Evolutionary conservation across 2,888 invertebrate genomes (phyloP).

Genomic region (Eurois occulta): DNA sequence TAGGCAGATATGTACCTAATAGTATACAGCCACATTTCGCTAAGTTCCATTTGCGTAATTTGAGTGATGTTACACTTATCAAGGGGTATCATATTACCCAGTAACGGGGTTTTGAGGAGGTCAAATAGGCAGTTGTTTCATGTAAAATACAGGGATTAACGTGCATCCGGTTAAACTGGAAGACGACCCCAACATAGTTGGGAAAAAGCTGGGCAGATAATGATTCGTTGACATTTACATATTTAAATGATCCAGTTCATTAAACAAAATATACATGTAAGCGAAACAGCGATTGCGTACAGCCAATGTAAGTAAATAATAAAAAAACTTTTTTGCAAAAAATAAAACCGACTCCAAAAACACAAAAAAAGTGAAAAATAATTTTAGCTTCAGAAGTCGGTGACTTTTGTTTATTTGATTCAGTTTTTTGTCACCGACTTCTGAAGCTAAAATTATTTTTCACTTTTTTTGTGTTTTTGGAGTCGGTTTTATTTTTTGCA

Average conservation of each 20-base stretch:
- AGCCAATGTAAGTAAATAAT: too few species aligned
- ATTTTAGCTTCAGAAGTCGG: too few species aligned
- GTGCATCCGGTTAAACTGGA: not conserved
- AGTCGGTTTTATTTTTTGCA: too few species aligned
- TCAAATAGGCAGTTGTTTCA: not conserved
- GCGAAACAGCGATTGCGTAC: conserved; percentile 13
- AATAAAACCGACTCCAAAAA: too few species aligned
- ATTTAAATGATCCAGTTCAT: not conserved
- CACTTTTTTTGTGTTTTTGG: too few species aligned
- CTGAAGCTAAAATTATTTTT: too few species aligned
- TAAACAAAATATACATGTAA: not conserved
- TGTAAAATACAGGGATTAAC: not conserved
- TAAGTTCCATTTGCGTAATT: too few species aligned
- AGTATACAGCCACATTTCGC: not conserved
- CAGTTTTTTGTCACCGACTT: too few species aligned
- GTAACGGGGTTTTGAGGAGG: not conserved
- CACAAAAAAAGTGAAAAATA: too few species aligned
- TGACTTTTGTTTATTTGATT: too few species aligned
- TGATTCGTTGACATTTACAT: not conserved
- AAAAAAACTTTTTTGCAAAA: too few species aligned
- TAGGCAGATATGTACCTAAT: not conserved
- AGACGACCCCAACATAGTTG: not conserved
- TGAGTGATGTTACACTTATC: not conserved
- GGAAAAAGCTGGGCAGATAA: not conserved
- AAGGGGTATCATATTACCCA: not conserved